A percentile compares a stretch with the other conserved stretches of the same genome.
These are phyloP conservation scores for Drosophila albomicans DNA, from an alignment of 1,140 invertebrate species.

Conservation along the genomic window DNA sequence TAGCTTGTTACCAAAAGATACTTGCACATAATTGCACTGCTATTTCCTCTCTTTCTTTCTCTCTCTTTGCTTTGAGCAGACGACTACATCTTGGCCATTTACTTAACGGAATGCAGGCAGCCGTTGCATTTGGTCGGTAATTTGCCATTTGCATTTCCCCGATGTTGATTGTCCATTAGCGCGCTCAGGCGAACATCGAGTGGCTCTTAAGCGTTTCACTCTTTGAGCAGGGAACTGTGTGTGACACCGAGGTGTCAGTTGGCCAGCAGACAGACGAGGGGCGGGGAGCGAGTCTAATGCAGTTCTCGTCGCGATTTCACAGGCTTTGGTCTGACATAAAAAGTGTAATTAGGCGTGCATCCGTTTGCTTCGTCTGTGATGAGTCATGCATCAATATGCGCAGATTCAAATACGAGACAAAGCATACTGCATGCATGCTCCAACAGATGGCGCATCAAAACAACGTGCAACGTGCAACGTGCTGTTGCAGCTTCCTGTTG, in stretches of 20 bases:
- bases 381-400: slow-evolving; percentile 46
- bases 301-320: background rate
- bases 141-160: slow-evolving; percentile 44
- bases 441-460: slow-evolving; percentile 45
- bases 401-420: background rate
- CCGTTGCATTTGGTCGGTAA: slow-evolving; percentile 42
- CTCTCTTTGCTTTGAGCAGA: background rate
- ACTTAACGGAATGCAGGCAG: slow-evolving; percentile 30
- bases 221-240: slow-evolving; percentile 1
- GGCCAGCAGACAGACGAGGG: slow-evolving; percentile 26
- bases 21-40: background rate
- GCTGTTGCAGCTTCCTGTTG: slow-evolving; percentile 43
- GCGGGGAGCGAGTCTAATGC: background rate
- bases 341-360: slow-evolving; percentile 71
- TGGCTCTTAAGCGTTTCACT: slow-evolving; percentile 31
- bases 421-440: background rate
- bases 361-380: slow-evolving; percentile 52
- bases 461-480: slow-evolving; percentile 31
- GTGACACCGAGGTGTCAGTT: slow-evolving; percentile 61
- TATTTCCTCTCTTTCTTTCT: too few relatives aligned
- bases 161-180: slow-evolving; percentile 54
- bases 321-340: slow-evolving; percentile 57
- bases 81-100: background rate
- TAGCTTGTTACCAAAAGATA: background rate
- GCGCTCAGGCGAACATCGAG: slow-evolving; percentile 37